Conservation (phyloP, 2,113 vertebrate species). For the Sciurus niger region DNA sequence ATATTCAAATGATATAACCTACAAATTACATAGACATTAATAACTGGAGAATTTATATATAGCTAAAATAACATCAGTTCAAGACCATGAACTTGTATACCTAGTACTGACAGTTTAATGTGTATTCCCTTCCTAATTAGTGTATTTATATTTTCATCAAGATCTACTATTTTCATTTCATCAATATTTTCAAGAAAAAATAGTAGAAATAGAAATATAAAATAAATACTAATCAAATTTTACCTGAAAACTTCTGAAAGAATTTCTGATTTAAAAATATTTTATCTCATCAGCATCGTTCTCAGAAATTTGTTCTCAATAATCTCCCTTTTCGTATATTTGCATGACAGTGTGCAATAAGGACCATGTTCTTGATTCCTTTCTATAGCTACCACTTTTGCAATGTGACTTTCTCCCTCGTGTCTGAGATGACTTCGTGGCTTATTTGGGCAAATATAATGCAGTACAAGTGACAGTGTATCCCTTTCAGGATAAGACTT, state of each 20-base stretch:
- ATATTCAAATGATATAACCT: background rate
- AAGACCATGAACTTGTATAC: background rate
- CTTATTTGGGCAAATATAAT: background rate
- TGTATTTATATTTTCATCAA: background rate
- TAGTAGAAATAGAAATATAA: conserved; percentile 31
- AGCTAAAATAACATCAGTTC: background rate
- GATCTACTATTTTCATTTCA: background rate
- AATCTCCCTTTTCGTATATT: background rate
- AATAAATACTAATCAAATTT: conserved; percentile 34
- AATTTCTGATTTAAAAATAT: background rate
- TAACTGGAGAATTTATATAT: background rate
- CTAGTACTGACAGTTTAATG: background rate
- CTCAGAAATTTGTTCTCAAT: background rate
- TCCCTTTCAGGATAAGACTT: background rate
- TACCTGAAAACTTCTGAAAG: background rate
- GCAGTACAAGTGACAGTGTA: background rate
- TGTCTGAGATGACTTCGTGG: background rate
- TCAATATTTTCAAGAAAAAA: background rate
- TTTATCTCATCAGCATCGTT: background rate
- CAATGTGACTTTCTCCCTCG: background rate
- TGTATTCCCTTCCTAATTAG: background rate
- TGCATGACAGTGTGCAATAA: background rate
- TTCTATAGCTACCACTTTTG: background rate
- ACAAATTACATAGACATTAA: background rate
- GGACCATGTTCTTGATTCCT: background rate